These are phyloP conservation scores for Empidonax alnorum DNA, from an alignment of 2,113 vertebrate genomes.

Conservation along the genomic window DNA sequence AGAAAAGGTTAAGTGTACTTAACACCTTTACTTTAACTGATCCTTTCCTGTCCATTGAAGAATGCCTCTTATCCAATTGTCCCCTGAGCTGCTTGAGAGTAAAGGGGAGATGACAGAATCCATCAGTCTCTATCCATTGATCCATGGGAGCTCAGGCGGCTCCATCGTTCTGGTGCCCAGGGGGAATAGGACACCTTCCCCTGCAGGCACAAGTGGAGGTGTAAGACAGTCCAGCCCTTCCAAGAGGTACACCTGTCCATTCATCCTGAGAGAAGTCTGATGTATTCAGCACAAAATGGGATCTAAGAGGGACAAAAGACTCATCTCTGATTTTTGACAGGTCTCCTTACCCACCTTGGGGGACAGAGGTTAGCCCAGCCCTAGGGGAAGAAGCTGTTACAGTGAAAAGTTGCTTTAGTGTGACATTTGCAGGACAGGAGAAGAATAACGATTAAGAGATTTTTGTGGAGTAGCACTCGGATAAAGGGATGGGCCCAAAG, in stretches of 20 bases:
- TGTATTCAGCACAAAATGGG: neutral
- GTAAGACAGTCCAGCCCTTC: neutral
- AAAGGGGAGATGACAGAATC: neutral
- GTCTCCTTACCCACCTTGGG: neutral
- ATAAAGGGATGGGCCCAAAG: neutral
- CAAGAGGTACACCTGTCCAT: neutral
- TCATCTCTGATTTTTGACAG: neutral
- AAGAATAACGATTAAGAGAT: neutral
- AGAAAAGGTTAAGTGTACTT: too few relatives aligned
- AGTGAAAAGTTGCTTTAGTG: neutral
- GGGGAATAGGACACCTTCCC: neutral
- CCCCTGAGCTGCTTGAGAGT: neutral
- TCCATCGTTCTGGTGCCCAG: neutral
- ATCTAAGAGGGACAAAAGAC: neutral
- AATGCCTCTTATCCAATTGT: rapidly evolving
- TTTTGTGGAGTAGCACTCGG: neutral
- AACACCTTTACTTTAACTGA: neutral
- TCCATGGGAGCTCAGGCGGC: neutral
- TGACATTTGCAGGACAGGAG: neutral
- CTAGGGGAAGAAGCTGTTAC: neutral
- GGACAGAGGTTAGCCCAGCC: neutral
- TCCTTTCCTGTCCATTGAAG: neutral
- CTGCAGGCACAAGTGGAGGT: neutral
- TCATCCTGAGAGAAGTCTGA: neutral
- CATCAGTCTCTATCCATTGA: neutral